Base-by-base conservation (phyloP, 2,797 vertebrate species). In the Poeciliopsis turneri region DNA sequence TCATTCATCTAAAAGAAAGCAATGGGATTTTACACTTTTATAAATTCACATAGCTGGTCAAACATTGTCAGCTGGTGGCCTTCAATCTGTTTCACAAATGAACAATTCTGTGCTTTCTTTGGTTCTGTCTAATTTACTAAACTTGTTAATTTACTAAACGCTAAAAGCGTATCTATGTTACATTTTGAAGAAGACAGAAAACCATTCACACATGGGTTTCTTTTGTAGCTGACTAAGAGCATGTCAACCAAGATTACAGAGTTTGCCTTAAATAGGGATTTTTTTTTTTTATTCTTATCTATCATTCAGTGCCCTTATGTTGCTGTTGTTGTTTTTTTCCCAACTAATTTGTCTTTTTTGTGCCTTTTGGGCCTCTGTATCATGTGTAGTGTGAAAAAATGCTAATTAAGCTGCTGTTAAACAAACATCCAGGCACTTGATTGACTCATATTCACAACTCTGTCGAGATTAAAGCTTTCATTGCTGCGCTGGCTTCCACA, bases 401-500 rank as follows among this genome's bases (percentile, higher is more conserved):
- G 30, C 46, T 75, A 36, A 75, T 84, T 70, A 59, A 43, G 53
- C 43, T 57, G 41, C 28, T 72, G 53, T 43, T 55, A 51, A 64
- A 66, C 61, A 72, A 77, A 49, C 39, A 85, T 47, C 41, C 28
- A n/a, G 30, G 23, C 66, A 51, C n/a, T 18, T 69, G 46, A 79
- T 51, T 75, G 75, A 74, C 28, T 82, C 23, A 47, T 4, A 51
- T 45, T 46, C 70, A 78, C 55, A 68, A n/a, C 15, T 74, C 12
- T 25, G 18, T 79, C 4, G 25, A 36, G 20, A 59, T 77, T 53
- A 53, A 74, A 77, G n/a, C 2, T 30, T 75, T 77, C 70, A 30
- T 69, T 75, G 72, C 78, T 28, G 49, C 25, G 64, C 13, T 66
- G 11, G 55, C 33, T 53, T 64, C 18, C 9, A 28, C 46, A 47